These are phyloP conservation scores for Deilephila elpenor DNA, from an alignment of 2,888 invertebrate species.

Conservation along the genomic window DNA sequence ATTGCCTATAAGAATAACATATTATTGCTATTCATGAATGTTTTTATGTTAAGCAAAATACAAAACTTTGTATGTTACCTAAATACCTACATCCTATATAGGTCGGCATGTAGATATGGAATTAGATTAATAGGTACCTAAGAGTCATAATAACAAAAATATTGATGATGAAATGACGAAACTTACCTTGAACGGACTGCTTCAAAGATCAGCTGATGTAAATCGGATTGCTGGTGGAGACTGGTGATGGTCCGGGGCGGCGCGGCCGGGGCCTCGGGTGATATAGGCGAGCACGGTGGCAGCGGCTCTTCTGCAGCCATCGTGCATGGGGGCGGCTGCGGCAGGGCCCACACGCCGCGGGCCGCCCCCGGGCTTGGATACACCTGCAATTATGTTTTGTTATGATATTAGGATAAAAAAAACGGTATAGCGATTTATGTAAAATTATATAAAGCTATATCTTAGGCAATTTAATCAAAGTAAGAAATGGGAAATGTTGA, in stretches of 20 bases:
- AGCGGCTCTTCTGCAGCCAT: constrained; percentile 89
- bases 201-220: constrained; percentile 91
- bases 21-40: too few species aligned
- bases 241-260: constrained; percentile 73
- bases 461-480: too few species aligned
- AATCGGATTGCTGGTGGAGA: constrained; percentile 74
- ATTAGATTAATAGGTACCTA: too few species aligned
- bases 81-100: too few species aligned
- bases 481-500: too few species aligned
- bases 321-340: constrained; percentile 90
- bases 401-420: background rate
- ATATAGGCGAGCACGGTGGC: constrained; percentile 77
- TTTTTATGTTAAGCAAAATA: too few species aligned
- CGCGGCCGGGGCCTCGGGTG: constrained; percentile 74
- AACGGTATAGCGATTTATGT: background rate
- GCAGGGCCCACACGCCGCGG: constrained; percentile 95
- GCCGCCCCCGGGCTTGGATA: constrained; percentile 95
- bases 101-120: too few species aligned
- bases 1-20: background rate
- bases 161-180: too few species aligned
- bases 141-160: too few species aligned
- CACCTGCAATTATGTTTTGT: constrained; percentile 72
- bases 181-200: constrained; percentile 92
- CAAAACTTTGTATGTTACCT: too few species aligned
- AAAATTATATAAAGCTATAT: background rate